These are phyloP conservation scores for Planiliza haematocheilus DNA, from an alignment of 2,113 vertebrate genomes.

Conservation along the genomic window DNA sequence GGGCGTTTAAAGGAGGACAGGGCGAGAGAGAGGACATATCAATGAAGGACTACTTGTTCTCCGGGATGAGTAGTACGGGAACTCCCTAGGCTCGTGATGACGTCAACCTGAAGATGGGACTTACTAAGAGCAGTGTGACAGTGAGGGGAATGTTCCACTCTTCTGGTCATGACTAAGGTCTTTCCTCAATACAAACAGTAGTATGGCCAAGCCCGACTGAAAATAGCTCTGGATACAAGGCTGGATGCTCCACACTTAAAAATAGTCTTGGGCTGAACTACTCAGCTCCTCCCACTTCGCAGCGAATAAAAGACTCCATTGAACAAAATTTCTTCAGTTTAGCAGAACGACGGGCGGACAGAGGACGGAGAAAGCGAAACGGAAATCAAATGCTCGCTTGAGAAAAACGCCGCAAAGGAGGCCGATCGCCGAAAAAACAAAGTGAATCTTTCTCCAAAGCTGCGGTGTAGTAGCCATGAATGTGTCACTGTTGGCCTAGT, in stretches of 20 bases:
- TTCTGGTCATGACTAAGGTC: constrained; percentile 59
- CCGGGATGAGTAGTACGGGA: constrained; percentile 36
- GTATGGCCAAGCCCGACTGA: constrained; percentile 35
- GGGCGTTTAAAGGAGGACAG: constrained; percentile 59
- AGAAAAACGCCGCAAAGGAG: not conserved
- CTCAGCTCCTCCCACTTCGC: constrained; percentile 43
- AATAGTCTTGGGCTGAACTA: constrained; percentile 49
- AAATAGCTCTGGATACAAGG: constrained; percentile 58
- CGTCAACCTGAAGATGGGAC: constrained; percentile 34
- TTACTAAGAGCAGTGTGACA: constrained; percentile 46
- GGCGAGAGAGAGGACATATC: constrained; percentile 36
- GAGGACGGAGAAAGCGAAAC: not conserved
- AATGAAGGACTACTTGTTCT: constrained; percentile 7
- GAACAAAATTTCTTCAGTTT: constrained; percentile 24
- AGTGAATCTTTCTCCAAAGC: constrained; percentile 24
- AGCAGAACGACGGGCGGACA: not conserved
- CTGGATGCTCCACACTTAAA: constrained; percentile 45
- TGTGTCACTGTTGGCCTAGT: constrained; percentile 70
- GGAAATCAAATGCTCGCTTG: not conserved
- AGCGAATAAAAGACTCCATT: constrained; percentile 44
- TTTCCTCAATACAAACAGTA: constrained; percentile 50
- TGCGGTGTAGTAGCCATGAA: constrained; percentile 30
- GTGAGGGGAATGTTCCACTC: constrained; percentile 60
- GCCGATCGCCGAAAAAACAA: constrained; percentile 10
- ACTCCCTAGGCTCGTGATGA: constrained; percentile 56